Base-by-base conservation (phyloP, 2,888 invertebrate species). In the Drosophila buzzatii region DNA sequence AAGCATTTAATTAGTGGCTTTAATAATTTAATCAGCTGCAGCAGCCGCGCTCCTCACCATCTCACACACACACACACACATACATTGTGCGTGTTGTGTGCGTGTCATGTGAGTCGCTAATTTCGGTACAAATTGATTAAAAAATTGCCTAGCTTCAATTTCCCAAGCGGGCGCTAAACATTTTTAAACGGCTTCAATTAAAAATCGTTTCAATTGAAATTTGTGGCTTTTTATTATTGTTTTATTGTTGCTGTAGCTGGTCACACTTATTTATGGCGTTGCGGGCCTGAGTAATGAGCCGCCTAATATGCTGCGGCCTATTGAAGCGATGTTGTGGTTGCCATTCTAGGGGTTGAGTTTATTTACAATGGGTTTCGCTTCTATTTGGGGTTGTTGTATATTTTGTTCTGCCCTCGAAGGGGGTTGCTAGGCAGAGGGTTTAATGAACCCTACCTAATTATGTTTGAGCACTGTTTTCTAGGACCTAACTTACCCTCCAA, bases 1-100 rank as follows among this genome's bases (percentile, higher is more conserved):
- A 86, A 86, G 85, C 85, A 74, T 83, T 86, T 86, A 86, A 86
- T 86, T 86, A 86, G 90, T 89, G 79, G 82, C 79, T 83, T 88
- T 85, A 85, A 85, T 85, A 85, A 85, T 85, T 85, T 90, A 85
- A 85, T 89, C 85, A 88, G 72, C 73, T 73, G 60, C 70, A 60
- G 52, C 47, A 56, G 45, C 58, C n/a, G 18, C 33, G 10, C 6
- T 5, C 9, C 49, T 10, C 35, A 16, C n/a, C 35, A 14, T 2
- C 27, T 0, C 35, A 9, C 18, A 20, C n/a, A n/a, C n/a, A n/a
- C n/a, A n/a, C 23, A 23, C 23, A 23, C 23, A 16, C 27, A 12
- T n/a, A 52, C 35, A 16, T 23, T 37, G 37, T 37, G 31, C 8
- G 23, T 31, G 31, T 2, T 31, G 37, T 14, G 37, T 37, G 9